These are phyloP conservation scores for Apotomis betuletana DNA, from an alignment of 2,888 invertebrate genomes.

Conservation along the genomic window DNA sequence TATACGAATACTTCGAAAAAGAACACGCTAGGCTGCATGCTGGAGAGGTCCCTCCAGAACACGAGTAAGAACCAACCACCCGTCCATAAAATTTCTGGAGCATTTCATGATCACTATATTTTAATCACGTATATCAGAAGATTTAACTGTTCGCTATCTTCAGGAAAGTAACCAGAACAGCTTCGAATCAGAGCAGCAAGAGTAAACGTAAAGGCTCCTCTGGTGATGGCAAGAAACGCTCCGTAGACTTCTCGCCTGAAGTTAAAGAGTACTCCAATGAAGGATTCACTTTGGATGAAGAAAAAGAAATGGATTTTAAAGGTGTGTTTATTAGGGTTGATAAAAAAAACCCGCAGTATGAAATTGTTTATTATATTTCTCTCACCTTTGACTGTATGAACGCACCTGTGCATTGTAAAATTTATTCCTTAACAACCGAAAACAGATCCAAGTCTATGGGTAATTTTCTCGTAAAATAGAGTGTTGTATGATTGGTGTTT, in stretches of 20 bases:
- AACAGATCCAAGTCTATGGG: too few species aligned
- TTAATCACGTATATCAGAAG: background rate
- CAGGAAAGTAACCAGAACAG: slow-evolving; percentile 62
- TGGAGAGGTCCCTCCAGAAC: slow-evolving; percentile 80
- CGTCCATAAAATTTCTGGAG: background rate
- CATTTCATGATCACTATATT: background rate
- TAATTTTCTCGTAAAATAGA: too few species aligned
- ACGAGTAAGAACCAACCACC: slow-evolving; percentile 51
- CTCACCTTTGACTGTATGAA: too few species aligned
- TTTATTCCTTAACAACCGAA: too few species aligned
- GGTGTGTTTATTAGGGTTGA: slow-evolving; percentile 46
- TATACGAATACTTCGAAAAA: slow-evolving; percentile 92
- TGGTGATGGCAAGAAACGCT: slow-evolving; percentile 62
- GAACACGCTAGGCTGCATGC: slow-evolving; percentile 90
- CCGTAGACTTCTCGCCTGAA: slow-evolving; percentile 70
- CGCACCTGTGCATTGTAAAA: too few species aligned
- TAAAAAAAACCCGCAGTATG: too few species aligned
- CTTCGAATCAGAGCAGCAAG: slow-evolving; percentile 63
- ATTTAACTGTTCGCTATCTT: background rate
- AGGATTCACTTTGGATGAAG: slow-evolving; percentile 62
- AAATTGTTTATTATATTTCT: too few species aligned
- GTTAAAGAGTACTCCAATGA: slow-evolving; percentile 57
- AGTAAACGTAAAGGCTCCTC: slow-evolving; percentile 54
- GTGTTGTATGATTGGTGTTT: background rate
- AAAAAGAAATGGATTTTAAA: slow-evolving; percentile 51